Evolutionary conservation across 2,113 vertebrate species (phyloP).

Genomic region (Myotis yumanensis): DNA sequence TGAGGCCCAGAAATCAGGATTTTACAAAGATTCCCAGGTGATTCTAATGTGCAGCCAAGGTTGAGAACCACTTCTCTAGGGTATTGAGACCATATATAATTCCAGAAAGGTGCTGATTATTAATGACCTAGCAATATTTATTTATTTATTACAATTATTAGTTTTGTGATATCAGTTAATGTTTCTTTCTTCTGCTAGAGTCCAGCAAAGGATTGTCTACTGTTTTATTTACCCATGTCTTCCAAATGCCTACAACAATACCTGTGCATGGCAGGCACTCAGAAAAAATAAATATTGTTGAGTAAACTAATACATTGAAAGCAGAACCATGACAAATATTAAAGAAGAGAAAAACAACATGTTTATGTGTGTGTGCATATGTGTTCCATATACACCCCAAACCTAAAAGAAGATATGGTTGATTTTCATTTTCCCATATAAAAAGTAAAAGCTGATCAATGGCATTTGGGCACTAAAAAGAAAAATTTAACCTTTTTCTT

Average conservation of each 20-base stretch:
- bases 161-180: neutral
- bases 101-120: neutral
- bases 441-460: neutral
- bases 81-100: neutral
- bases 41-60: no score
- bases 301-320: neutral
- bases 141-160: neutral
- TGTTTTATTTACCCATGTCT: neutral
- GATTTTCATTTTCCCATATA: neutral
- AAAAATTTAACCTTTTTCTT: neutral
- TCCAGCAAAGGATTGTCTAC: neutral
- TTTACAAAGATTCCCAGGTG: no score
- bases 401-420: neutral
- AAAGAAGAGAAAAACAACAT: neutral
- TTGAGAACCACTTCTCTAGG: no score
- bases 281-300: neutral
- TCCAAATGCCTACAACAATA: neutral
- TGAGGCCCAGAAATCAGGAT: no score
- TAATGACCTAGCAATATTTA: neutral
- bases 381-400: neutral
- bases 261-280: neutral
- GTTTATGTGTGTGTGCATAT: neutral
- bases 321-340: neutral
- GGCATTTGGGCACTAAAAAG: neutral
- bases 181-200: neutral